phyloP scores from a whole-genome alignment of 2,113 vertebrate species.

The Lichenostomus cassidix region DNA sequence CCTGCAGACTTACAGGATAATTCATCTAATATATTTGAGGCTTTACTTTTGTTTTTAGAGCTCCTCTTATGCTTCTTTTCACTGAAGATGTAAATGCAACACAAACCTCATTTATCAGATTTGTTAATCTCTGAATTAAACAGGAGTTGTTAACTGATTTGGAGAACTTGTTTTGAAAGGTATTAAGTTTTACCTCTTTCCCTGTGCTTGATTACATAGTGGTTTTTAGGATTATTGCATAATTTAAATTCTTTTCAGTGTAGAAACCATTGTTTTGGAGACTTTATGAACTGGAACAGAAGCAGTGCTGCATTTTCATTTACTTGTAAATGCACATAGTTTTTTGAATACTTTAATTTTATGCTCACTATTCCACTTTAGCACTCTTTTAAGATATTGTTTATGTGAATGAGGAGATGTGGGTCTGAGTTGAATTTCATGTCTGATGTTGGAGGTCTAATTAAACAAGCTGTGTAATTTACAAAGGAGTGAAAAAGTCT shows the following conservation, averaged over 20 bases:
- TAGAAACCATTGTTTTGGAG: background rate
- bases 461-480: background rate
- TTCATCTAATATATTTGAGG: background rate
- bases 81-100: background rate
- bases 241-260: background rate
- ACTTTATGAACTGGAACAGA: background rate
- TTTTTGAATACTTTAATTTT: background rate
- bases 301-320: background rate
- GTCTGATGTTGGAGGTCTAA: background rate
- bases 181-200: background rate
- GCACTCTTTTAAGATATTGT: background rate
- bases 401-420: background rate
- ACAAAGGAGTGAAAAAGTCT: background rate
- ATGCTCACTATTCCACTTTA: background rate
- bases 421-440: background rate
- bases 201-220: background rate
- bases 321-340: background rate
- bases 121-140: constrained; percentile 12
- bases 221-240: background rate
- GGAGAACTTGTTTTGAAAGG: background rate
- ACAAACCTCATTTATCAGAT: background rate
- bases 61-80: background rate
- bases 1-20: background rate
- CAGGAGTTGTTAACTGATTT: background rate
- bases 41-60: background rate